Evolutionary conservation across 2,888 invertebrate species (phyloP).

Genomic region (Formica aserva): DNA sequence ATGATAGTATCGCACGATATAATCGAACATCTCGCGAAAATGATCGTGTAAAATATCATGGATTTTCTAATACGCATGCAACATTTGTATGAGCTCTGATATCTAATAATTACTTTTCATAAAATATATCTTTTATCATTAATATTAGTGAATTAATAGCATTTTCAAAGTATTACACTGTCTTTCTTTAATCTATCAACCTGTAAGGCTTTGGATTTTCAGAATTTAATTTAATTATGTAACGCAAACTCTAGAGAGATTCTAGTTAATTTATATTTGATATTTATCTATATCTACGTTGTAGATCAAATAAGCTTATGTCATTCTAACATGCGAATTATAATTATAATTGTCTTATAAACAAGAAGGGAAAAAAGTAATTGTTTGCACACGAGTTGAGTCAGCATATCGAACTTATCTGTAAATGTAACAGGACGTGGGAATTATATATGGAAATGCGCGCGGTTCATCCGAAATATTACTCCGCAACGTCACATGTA

Average conservation of each 20-base stretch:
- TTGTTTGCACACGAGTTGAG: not conserved
- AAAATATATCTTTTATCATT: not conserved
- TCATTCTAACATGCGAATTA: not conserved
- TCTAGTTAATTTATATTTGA: not conserved
- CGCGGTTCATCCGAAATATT: not conserved
- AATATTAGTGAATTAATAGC: not conserved
- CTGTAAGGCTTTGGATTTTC: not conserved
- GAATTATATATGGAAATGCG: not conserved
- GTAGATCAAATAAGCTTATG: not conserved
- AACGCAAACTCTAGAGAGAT: not conserved
- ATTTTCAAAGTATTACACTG: not conserved
- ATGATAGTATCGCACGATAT: not conserved
- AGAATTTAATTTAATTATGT: conserved; percentile 1
- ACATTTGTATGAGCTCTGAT: conserved; percentile 12
- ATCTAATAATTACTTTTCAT: not conserved
- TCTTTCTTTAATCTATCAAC: not conserved
- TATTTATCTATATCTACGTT: not conserved
- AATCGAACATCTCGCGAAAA: not conserved
- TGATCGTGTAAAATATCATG: not conserved
- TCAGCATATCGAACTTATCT: not conserved
- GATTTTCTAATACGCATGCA: not conserved
- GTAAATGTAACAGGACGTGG: not conserved
- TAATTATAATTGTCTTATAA: not conserved
- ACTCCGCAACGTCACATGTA: not conserved
- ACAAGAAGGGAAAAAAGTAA: not conserved